These are phyloP conservation scores for Xestobium rufovillosum DNA, from an alignment of 2,888 invertebrate species.

Conservation along the genomic window DNA sequence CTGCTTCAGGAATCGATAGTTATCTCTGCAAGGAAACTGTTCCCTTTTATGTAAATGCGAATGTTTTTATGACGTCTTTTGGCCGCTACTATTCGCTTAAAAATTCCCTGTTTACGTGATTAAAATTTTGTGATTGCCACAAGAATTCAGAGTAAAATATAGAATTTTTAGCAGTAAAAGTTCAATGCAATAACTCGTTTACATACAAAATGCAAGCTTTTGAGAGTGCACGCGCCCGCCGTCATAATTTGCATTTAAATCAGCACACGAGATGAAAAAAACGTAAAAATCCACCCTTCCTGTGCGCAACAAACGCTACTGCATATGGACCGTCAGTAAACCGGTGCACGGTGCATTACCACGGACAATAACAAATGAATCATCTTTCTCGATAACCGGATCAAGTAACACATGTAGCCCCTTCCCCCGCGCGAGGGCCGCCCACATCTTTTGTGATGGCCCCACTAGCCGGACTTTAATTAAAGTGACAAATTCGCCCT, in stretches of 20 bases:
- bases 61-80: too few relatives aligned
- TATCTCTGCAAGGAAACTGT: too few relatives aligned
- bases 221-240: constrained; percentile 27
- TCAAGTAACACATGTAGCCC: constrained; percentile 41
- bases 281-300: constrained; percentile 20
- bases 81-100: too few relatives aligned
- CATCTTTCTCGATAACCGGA: constrained; percentile 39
- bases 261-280: constrained; percentile 21
- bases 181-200: too few relatives aligned
- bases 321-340: constrained; percentile 22
- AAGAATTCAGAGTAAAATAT: too few relatives aligned
- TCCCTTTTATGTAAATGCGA: too few relatives aligned
- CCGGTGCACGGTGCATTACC: constrained; percentile 31
- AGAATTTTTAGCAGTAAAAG: too few relatives aligned
- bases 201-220: too few relatives aligned
- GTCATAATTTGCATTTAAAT: constrained; percentile 36
- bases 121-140: too few relatives aligned
- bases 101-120: too few relatives aligned
- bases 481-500: constrained; percentile 36
- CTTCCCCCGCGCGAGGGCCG: constrained; percentile 42
- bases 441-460: constrained; percentile 41
- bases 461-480: constrained; percentile 45
- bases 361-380: constrained; percentile 40
- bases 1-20: too few relatives aligned
- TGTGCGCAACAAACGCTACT: constrained; percentile 33